These are phyloP conservation scores for Caenorhabditis imperialis DNA, from an alignment of 2,888 invertebrate genomes.

Conservation along the genomic window DNA sequence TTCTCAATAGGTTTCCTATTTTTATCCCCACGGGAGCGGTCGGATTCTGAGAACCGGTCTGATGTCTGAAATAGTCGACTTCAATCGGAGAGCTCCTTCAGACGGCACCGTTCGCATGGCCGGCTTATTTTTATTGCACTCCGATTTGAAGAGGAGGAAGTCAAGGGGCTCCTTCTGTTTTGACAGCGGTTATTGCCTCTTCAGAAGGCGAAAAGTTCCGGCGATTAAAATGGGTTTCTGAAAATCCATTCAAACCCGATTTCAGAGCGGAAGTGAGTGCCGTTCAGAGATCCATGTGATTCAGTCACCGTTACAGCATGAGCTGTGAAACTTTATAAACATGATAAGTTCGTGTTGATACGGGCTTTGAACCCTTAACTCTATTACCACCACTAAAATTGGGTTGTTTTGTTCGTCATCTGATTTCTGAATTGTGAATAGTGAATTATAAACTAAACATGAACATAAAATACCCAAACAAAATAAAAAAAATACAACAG, in stretches of 20 bases:
- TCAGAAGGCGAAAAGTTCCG: not conserved
- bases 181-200: constrained; percentile 16
- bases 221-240: constrained; percentile 1
- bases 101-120: constrained; percentile 24
- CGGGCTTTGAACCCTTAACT: too few relatives aligned
- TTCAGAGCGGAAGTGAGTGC: constrained; percentile 8
- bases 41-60: constrained; percentile 4
- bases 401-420: constrained; percentile 21
- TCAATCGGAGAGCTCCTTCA: not conserved
- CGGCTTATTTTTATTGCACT: constrained; percentile 45
- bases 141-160: too few relatives aligned
- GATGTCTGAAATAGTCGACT: too few relatives aligned
- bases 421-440: too few relatives aligned
- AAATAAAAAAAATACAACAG: too few relatives aligned
- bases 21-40: too few relatives aligned
- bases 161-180: constrained; percentile 5
- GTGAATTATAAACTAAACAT: too few relatives aligned
- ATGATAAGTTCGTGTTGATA: too few relatives aligned
- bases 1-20: not conserved
- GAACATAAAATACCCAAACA: too few relatives aligned
- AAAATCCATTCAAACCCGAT: constrained; percentile 9
- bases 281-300: constrained; percentile 9
- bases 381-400: too few relatives aligned
- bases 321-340: constrained; percentile 30
- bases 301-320: constrained; percentile 6